Evolutionary conservation across 1,140 invertebrate species (phyloP), one percentile per base, ranked within the genome.

Genomic region (Zaprionus gabonicus): DNA sequence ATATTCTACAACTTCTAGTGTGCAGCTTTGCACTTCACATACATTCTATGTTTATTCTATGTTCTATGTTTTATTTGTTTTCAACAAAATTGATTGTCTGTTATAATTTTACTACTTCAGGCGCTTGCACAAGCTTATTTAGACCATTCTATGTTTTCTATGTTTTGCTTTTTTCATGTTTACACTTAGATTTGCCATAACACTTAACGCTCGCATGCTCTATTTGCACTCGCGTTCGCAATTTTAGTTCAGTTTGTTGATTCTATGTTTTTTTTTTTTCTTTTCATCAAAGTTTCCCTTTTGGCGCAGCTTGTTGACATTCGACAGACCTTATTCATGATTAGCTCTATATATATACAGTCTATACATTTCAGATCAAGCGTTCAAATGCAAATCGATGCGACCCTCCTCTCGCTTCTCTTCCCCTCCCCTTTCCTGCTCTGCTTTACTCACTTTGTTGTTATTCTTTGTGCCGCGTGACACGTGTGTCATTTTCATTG

Each of bases 401-500:
- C 60, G 41, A 62, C 41, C 9, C 51, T 25, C 25, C 4, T 27
- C 62, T 4, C 28, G 3, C 17, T 53, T 17, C 10, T 5, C 3
- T 2, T 15, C 17, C 0, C 10, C 2, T n/a, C 44, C 20, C 4
- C 10, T 13, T 31, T 28, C 4, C 28, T 51, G 12, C n/a, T 31
- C 23, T 23, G 6, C 27, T 15, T 17, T 20, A 17, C 7, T 6
- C 41, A 17, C n/a, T 46, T 46, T 46, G 41, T 46, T n/a, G 15
- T 41, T 41, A 41, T 41, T 15, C 38, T 41, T 41, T 17, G 7
- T 17, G 41, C 31, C 31, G 31, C 9, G 15, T n/a, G 38, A 46
- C 56, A 73, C 56, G 44, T 68, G 41, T 41, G 36, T 23, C 28
- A 34, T 65, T 71, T 71, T 71, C 34, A 41, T 57, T 70, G n/a